These are phyloP conservation scores for Liopterus haemorrhoidalis DNA, from an alignment of 2,888 invertebrate genomes.

Conservation along the genomic window DNA sequence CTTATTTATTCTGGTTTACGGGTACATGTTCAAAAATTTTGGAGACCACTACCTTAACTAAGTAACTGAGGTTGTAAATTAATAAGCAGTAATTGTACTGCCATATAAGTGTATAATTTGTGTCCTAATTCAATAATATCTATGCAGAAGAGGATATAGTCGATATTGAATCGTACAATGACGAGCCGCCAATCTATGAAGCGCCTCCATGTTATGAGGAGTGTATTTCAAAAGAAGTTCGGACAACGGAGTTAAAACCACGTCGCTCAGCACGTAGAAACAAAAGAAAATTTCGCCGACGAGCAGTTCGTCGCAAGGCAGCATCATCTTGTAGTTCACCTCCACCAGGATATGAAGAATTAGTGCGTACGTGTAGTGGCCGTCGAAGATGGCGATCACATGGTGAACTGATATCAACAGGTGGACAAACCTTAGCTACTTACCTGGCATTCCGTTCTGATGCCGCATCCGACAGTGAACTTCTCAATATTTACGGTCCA, in stretches of 20 bases:
- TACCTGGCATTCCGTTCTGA: background rate
- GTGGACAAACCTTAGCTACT: background rate
- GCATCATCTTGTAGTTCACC: background rate
- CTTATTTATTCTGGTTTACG: too few relatives aligned
- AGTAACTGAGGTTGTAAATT: too few relatives aligned
- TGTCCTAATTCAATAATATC: constrained; percentile 1
- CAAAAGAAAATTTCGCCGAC: background rate
- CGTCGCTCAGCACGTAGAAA: constrained; percentile 4
- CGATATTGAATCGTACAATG: constrained; percentile 47
- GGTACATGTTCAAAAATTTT: too few relatives aligned
- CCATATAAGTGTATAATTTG: constrained; percentile 11
- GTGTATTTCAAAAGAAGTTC: constrained; percentile 46
- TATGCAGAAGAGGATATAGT: constrained; percentile 38
- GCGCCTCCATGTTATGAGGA: constrained; percentile 68
- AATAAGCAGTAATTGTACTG: too few relatives aligned
- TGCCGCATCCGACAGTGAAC: constrained; percentile 22
- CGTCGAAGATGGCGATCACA: constrained; percentile 18
- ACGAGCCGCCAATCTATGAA: constrained; percentile 64
- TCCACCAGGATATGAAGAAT: too few relatives aligned
- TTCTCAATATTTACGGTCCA: constrained; percentile 15
- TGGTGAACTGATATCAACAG: constrained; percentile 6
- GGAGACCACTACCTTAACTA: too few relatives aligned
- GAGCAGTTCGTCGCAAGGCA: background rate
- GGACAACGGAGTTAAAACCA: constrained; percentile 3
- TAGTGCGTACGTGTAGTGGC: too few relatives aligned